Base-by-base conservation (phyloP, 2,888 invertebrate genomes). In the Nomada ruficornis region DNA sequence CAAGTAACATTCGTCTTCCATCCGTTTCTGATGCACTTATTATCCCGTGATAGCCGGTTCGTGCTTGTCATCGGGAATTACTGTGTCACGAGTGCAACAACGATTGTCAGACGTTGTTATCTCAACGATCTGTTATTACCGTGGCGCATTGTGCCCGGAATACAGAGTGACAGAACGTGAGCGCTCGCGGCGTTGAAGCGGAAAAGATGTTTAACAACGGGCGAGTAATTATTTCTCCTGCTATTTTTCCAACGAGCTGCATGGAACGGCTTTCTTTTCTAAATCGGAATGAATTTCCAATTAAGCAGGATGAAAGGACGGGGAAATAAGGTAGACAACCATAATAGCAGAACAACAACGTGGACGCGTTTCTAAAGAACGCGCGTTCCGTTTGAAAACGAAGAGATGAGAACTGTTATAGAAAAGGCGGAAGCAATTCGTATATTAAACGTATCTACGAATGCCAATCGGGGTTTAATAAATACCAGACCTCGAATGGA, bases 1-100 rank as follows among this genome's bases (percentile, higher is more conserved):
- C 80, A 29, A 67, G 36, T 18, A 63, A 72, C 80, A 72, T 72
- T 80, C 52, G 68, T 64, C 73, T 73, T 63, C 50, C 68, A 72
- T 67, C 60, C 71, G 63, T 71, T 80, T 67, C 80, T 57, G 80
- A 80, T 72, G 80, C 67, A 67, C 80, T 80, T 75, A 85, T 84
- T 84, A 79, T 81, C 57, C 67, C 20, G 57, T 63, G 77, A 80
- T 64, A 68, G 70, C 70, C 63, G 54, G 63, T 52, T 70, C 82
- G 82, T 76, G 74, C 77, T 67, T 64, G 74, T 75, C 81, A 70
- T 80, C 72, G 69, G 62, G 77, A 84, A 86, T 86, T 84, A 84
- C 85, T 80, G 57, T 84, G 87, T 84, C 87, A 87, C 68, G 72
- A 75, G 70, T 67, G 63, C 75, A 54, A 75, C 74, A 74, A 78